phyloP scores from a whole-genome alignment of 2,113 vertebrate genomes.

The Anguilla rostrata region DNA sequence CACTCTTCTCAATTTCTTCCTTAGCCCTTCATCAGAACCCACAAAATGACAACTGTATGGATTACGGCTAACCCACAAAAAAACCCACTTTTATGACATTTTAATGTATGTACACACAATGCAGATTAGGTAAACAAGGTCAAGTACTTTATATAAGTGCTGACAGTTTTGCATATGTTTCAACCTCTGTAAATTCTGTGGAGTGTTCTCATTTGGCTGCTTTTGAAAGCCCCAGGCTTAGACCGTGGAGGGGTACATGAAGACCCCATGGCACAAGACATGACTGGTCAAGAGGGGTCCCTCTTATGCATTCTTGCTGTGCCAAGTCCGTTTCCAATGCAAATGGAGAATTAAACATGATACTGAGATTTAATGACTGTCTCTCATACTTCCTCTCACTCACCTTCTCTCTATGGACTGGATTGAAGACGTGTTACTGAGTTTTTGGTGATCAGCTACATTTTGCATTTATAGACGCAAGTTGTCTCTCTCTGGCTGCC shows the following conservation, averaged over 20 bases:
- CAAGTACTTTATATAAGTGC: no score
- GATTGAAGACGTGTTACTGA: neutral
- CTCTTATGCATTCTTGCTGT: neutral
- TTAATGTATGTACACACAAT: no score
- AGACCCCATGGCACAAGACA: neutral
- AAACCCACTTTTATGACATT: no score
- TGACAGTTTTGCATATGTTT: neutral
- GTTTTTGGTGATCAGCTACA: neutral
- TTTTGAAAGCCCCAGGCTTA: slow-evolving; percentile 45
- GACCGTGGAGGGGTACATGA: slow-evolving; percentile 23
- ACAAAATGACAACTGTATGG: no score
- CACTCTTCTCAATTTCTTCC: no score
- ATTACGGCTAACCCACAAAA: no score
- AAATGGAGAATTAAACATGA: neutral
- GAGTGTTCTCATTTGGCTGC: slow-evolving; percentile 50
- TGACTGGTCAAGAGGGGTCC: neutral
- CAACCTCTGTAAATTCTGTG: neutral
- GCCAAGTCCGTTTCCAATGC: neutral
- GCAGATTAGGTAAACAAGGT: no score
- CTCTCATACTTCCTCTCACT: neutral
- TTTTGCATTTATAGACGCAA: slow-evolving; percentile 3
- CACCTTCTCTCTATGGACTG: neutral
- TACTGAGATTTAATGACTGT: neutral
- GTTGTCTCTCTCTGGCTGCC: slow-evolving; percentile 1
- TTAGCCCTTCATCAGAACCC: no score